Evolutionary conservation across 2,797 vertebrate species (phyloP), one percentile per base, ranked within the genome.

Genomic region (Myiotriccus ornatus): DNA sequence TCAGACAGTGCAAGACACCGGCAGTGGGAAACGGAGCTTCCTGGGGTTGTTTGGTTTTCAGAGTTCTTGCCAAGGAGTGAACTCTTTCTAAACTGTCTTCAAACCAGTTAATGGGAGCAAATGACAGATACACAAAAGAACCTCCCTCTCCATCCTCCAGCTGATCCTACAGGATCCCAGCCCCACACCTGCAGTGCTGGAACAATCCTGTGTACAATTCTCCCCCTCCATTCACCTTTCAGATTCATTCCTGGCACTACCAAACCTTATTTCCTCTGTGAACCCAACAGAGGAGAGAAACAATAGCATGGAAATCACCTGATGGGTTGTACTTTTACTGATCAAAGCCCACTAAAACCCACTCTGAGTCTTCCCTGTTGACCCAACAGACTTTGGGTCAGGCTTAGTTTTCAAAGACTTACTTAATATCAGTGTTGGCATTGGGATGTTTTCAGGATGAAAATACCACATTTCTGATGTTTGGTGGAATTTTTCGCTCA

Each of bases 151-250:
- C 27, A 22, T 18, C 8, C 32, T 7, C 32, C 53, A 65, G 69
- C 81, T 90, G 92, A 81, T 91, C 80, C 47, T 69, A 92, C 74
- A 89, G 74, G 79, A 93, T 86, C 91, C 24, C 12, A 74, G 69
- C 24, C 39, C 39, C 84, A 80, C 87, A 89, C 78, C 78, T 94
- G 91, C 53, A 30, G 14, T 24, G 84, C 87, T 95, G 68, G 28
- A 91, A 84, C 57, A 60, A 89, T 71, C 65, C 2, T 21, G 24
- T 5, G 32, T 78, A 67, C 80, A 63, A 32, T 35, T 85, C 6
- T 12, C 12, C 25, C 32, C 24, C 32, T 57, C 37, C 49, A 80
- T 90, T 90, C 63, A 82, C 86, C 89, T 87, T 90, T 47, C n/a
- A 60, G 46, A 89, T 89, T 89, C 71, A 76, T 81, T 87, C 59